Evolutionary conservation across 2,113 vertebrate genomes (phyloP).

Genomic region (Engystomops pustulosus): DNA sequence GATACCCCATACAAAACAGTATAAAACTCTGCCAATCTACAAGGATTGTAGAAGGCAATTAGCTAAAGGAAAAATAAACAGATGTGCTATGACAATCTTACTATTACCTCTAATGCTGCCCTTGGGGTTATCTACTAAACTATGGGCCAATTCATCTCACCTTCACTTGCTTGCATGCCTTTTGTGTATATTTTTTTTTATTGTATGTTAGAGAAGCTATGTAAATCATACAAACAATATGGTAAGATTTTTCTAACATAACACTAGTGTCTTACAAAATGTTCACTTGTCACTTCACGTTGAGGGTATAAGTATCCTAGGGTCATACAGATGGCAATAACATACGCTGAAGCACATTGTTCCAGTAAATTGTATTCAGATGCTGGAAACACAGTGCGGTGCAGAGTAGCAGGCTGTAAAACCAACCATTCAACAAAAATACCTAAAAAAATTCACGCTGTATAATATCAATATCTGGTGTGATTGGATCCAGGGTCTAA

Average conservation of each 20-base stretch:
- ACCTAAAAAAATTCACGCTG: neutral
- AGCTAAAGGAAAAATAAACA: no score
- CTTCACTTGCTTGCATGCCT: neutral
- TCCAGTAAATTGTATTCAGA: conserved; percentile 2
- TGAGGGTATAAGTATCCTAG: conserved; percentile 32
- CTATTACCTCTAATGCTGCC: neutral
- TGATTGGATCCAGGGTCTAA: no score
- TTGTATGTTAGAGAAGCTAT: neutral
- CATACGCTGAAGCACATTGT: conserved; percentile 36
- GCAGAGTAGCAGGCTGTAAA: neutral
- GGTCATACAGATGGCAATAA: conserved; percentile 39
- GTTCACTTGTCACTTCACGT: conserved; percentile 34
- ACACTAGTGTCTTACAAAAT: neutral
- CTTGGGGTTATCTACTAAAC: neutral
- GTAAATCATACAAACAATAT: conserved; percentile 8
- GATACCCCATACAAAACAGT: neutral
- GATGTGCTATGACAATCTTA: no score
- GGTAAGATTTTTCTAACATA: neutral
- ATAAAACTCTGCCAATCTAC: neutral
- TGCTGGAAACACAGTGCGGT: neutral
- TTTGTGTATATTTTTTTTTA: neutral
- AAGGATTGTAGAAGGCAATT: neutral
- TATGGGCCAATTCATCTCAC: neutral
- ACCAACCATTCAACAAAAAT: no score
- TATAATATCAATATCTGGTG: neutral